Base-by-base conservation (phyloP, 2,888 invertebrate species). In the Lissocephala sabroskyi region DNA sequence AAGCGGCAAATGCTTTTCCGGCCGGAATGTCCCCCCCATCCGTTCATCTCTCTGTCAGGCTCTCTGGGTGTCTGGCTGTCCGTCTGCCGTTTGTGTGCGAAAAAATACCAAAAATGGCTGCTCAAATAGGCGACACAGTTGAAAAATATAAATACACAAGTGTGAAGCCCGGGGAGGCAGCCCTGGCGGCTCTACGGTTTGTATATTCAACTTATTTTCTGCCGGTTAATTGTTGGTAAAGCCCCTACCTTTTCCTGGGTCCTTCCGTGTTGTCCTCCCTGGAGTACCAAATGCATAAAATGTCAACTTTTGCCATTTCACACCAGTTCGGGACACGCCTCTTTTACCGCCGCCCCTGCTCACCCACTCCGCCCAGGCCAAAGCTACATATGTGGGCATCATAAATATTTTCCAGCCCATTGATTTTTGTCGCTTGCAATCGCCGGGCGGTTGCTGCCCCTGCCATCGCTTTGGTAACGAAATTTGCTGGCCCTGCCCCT, bases 381-480 rank as follows among this genome's bases (percentile, higher is more conserved):
- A 42, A 29, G 28, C 28, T 19, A 10, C 18, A 49, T 56, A 51
- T 65, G 65, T 62, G 70, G 64, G 56, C 70, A 74, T 70, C 70
- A 73, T 73, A 71, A 71, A 71, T 71, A 71, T 71, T 71, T 73
- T 71, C 70, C 70, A 60, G 70, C 55, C 70, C 74, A 71, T 71
- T 71, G 70, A 71, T 71, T 74, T 74, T 70, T 54, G 66, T 66
- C 74, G 70, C 57, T 73, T 57, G 48, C 48, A 29, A 17, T 35
- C 6, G 35, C 16, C 16, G 13, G 13, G 53, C 11, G 19, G 10
- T 23, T 14, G 42, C 13, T 35, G 35, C 56, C 63, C 59, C 58
- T 68, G 68, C 43, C 48, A 39, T 16, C 13, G 14, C 23, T 32
- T 16, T 30, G 30, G 37, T 23, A 39, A 13, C 35, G 5, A 35